These are phyloP conservation scores for Amphipoea lucens DNA, from an alignment of 2,888 invertebrate species.

Conservation along the genomic window DNA sequence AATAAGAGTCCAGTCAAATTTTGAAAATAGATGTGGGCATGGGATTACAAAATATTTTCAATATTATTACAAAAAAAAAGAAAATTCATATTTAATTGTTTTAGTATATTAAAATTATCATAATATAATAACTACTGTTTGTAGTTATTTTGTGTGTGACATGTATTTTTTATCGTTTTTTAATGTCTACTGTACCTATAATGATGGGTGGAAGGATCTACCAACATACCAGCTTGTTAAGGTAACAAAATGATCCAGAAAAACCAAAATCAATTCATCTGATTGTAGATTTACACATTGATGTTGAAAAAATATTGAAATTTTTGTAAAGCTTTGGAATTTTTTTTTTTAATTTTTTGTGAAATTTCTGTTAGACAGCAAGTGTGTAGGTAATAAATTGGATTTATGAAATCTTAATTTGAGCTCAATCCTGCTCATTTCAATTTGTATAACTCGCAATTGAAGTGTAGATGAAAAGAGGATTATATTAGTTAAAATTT, in stretches of 20 bases:
- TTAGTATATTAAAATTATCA: slow-evolving; percentile 42
- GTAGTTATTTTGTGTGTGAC: slow-evolving; percentile 88
- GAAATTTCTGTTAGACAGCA: slow-evolving; percentile 65
- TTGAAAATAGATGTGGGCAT: slow-evolving; percentile 60
- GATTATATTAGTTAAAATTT: neutral
- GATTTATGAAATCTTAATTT: neutral
- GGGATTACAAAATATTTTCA: slow-evolving; percentile 50
- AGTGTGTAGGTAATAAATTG: neutral
- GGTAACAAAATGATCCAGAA: slow-evolving; percentile 88
- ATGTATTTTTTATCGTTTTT: slow-evolving; percentile 89
- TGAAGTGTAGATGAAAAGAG: neutral
- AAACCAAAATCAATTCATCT: slow-evolving; percentile 80
- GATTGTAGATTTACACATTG: slow-evolving; percentile 88
- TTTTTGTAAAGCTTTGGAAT: neutral
- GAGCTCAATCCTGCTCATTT: neutral
- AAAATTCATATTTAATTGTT: slow-evolving; percentile 17
- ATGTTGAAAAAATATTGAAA: slow-evolving; percentile 35
- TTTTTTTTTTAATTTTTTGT: slow-evolving; percentile 43
- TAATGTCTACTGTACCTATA: slow-evolving; percentile 89
- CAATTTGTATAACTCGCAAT: neutral
- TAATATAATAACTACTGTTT: slow-evolving; percentile 66
- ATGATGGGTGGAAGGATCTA: slow-evolving; percentile 91
- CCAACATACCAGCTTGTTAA: slow-evolving; percentile 92
- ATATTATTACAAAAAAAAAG: neutral
- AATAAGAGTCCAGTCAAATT: slow-evolving; percentile 10